Evolutionary conservation across 2,888 invertebrate genomes (phyloP), one percentile per base, ranked within the genome.

Genomic region (Pheosia gnoma): DNA sequence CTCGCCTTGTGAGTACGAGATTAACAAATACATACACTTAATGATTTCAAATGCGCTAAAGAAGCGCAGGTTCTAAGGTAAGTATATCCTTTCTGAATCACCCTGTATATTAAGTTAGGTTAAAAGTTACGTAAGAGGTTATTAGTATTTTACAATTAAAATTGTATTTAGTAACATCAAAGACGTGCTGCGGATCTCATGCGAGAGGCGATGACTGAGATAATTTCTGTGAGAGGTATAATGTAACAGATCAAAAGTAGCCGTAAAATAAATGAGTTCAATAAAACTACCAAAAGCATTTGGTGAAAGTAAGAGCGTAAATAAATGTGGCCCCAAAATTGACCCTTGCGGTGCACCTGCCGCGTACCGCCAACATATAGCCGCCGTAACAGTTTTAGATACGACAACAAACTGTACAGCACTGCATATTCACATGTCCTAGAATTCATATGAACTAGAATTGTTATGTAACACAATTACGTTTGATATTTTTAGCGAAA

Each of bases 251-350:
- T 10, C 36, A 13, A 47, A 25, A 9, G 56, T 5, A 57, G 65
- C 68, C 70, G 75, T 75, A 62, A 75, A 75, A 70, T 74, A 74
- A 13, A 71, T 70, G 70, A 68, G 63, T 71, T 25, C 25, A 25
- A 25, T 66, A 73, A 76, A 78, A 78, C 75, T 68, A 66, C 78
- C 72, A 75, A 9, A 76, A 75, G 72, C 72, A 80, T 80, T 79
- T 72, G 81, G 90, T 86, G 90, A 91, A 91, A 92, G 91, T 89
- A 85, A 87, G 79, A 88, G 85, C 84, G 84, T 85, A 82, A 81
- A 86, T 81, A 85, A 85, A 86, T 79, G 81, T 71, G 77, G 77
- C 67, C 75, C 72, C 72, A 80, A 72, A 68, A 63, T 59, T 87
- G 89, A 90, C 88, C 89, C 80, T 81, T 77, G 82, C 59, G 73